Evolutionary conservation across 2,888 invertebrate species (phyloP), one percentile per base, ranked within the genome.

Genomic region (Andrena praecox): DNA sequence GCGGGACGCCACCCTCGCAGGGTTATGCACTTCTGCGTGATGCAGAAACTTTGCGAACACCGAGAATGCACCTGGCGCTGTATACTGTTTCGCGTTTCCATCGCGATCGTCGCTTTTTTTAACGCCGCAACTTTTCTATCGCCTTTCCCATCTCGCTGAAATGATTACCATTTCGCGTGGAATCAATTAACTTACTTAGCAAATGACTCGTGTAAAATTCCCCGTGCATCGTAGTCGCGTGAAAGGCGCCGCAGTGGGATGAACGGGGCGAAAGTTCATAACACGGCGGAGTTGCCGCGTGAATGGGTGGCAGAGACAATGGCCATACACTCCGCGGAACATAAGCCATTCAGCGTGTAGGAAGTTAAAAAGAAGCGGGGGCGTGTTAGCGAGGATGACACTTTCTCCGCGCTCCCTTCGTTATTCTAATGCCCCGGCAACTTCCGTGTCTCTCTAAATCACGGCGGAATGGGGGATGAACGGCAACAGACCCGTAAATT

Each of bases 291-390:
- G n/a, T 62, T 33, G 12, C 16, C 59, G 29, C 31, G 59, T 33
- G 79, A 54, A 63, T 33, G 77, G 72, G 48, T 67, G 75, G 73
- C 72, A 54, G 77, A 63, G 82, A 70, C 82, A 79, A 83, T 79
- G 31, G 72, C 33, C 56, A 60, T 67, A 64, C 74, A 69, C 80
- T 79, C 77, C 62, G 12, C 59, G 48, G 50, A 33, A 48, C 67
- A 31, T 56, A 68, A 75, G 80, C 35, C 20, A 50, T 68, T 71
- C 71, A 8, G 50, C 67, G 56, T 1, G n/a, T 20, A 10, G 75
- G 52, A 35, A 59, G 63, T 66, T 60, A n/a, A 54, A 60, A 42
- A 70, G n/a, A 56, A 69, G 42, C 12, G 56, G 20, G 24, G 52
- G 59, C 63, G 48, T 54, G 20, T 70, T 77, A 29, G 10, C 68